Evolutionary conservation across 1,140 invertebrate genomes (phyloP).

Genomic region (Conopomorpha cramerella): DNA sequence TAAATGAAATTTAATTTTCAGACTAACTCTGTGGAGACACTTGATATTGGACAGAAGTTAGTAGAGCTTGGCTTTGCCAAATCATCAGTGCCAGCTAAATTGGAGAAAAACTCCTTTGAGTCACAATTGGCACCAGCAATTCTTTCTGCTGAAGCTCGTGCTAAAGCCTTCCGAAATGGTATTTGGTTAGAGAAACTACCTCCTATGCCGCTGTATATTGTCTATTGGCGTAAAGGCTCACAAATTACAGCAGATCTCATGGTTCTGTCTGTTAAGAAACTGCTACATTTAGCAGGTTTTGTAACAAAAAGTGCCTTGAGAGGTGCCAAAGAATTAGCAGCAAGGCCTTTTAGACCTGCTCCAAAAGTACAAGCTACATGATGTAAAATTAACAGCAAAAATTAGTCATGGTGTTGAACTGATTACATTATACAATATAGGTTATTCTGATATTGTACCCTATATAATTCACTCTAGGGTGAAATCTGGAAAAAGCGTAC

Average conservation of each 20-base stretch:
- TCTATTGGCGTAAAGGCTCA: conserved; percentile 41
- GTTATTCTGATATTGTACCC: too few relatives aligned
- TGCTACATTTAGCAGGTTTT: conserved; percentile 20
- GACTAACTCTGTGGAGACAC: conserved; percentile 35
- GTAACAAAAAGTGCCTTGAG: conserved; percentile 27
- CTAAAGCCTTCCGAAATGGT: conserved; percentile 38
- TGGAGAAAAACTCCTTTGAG: conserved; percentile 43
- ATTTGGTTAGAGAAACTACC: conserved; percentile 42
- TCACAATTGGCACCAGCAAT: conserved; percentile 33
- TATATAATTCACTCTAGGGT: too few relatives aligned
- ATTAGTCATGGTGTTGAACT: too few relatives aligned
- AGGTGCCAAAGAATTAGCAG: conserved; percentile 28
- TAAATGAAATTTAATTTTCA: conserved; percentile 12
- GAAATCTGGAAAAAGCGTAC: too few relatives aligned
- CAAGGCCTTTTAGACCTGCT: conserved; percentile 21
- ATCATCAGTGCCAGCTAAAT: conserved; percentile 25
- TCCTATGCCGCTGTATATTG: conserved; percentile 29
- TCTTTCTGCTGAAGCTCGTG: conserved; percentile 31
- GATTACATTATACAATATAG: too few relatives aligned
- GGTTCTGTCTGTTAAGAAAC: conserved; percentile 19
- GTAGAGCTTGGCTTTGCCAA: conserved; percentile 49
- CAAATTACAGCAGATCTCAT: conserved; percentile 17
- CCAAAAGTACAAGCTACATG: conserved; percentile 32
- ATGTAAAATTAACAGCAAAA: too few relatives aligned
- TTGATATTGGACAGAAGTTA: conserved; percentile 42